Conservation (phyloP, 64 coral and sea anemone genomes). For the Hydrozoanthus tunicans region DNA sequence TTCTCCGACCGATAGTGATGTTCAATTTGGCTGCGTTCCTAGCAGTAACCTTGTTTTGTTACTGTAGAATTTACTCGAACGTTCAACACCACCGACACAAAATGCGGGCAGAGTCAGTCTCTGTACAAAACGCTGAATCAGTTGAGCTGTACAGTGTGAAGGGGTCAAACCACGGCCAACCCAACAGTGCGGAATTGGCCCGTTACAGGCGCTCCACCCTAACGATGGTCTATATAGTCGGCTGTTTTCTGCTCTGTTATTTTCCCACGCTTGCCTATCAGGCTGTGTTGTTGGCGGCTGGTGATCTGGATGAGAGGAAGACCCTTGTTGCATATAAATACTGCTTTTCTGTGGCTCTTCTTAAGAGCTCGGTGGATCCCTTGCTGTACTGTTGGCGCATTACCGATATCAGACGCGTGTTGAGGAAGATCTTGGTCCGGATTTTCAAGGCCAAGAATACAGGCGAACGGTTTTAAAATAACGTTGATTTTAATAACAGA, state of each 20-base stretch:
- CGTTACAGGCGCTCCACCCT: constrained; percentile 28
- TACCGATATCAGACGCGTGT: constrained; percentile 19
- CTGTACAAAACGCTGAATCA: background rate
- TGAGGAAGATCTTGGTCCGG: constrained; percentile 15
- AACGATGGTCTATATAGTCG: constrained; percentile 43
- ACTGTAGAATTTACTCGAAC: constrained; percentile 33
- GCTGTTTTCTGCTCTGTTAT: constrained; percentile 35
- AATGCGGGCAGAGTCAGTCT: constrained; percentile 1
- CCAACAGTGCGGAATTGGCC: constrained; percentile 8
- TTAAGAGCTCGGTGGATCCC: constrained; percentile 37
- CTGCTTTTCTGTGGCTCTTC: constrained; percentile 34
- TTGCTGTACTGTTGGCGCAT: constrained; percentile 50
- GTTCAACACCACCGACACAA: constrained; percentile 22
- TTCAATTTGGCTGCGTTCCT: constrained; percentile 1
- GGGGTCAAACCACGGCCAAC: background rate
- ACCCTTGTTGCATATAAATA: constrained; percentile 32
- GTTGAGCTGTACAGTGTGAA: no score
- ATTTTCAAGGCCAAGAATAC: background rate
- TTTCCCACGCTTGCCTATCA: constrained; percentile 39
- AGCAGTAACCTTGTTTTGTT: constrained; percentile 26
- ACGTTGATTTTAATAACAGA: no score
- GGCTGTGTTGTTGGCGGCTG: background rate
- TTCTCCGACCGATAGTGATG: constrained; percentile 23
- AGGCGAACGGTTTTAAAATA: no score
- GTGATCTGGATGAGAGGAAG: constrained; percentile 1